These are phyloP conservation scores for Hydra vulgaris DNA, from an alignment of 30 jellyfish, hydroid and myxozoan genomes.

Conservation along the genomic window DNA sequence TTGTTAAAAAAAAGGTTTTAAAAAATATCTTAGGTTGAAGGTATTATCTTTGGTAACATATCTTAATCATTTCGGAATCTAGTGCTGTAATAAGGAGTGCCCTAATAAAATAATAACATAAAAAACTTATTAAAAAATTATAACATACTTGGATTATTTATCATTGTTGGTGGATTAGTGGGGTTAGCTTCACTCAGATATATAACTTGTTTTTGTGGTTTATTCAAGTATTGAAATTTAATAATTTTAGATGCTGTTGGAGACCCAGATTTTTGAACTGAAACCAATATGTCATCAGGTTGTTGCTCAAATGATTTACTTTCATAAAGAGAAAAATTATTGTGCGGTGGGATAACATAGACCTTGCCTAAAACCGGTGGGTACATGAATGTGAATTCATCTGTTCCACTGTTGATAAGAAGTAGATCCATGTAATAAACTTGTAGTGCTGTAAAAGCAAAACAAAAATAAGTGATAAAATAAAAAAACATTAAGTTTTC, in stretches of 20 bases:
- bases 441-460: not conserved
- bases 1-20: too few relatives aligned
- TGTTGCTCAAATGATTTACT: not conserved
- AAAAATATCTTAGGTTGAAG: too few relatives aligned
- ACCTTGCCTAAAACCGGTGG: conserved; percentile 14
- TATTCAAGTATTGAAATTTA: not conserved
- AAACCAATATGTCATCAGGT: not conserved
- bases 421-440: conserved; percentile 8
- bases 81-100: too few relatives aligned
- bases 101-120: too few relatives aligned
- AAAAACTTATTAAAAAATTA: too few relatives aligned
- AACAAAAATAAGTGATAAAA: too few relatives aligned
- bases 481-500: not conserved
- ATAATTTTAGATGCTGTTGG: not conserved
- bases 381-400: not conserved
- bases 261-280: not conserved
- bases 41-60: too few relatives aligned
- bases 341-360: not conserved
- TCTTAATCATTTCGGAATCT: too few relatives aligned
- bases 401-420: conserved; percentile 12
- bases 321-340: not conserved
- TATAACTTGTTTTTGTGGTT: not conserved
- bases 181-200: not conserved
- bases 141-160: not conserved
- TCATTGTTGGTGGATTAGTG: too few relatives aligned